Base-by-base conservation (phyloP, 1,140 invertebrate genomes). In the Megalopta genalis region DNA sequence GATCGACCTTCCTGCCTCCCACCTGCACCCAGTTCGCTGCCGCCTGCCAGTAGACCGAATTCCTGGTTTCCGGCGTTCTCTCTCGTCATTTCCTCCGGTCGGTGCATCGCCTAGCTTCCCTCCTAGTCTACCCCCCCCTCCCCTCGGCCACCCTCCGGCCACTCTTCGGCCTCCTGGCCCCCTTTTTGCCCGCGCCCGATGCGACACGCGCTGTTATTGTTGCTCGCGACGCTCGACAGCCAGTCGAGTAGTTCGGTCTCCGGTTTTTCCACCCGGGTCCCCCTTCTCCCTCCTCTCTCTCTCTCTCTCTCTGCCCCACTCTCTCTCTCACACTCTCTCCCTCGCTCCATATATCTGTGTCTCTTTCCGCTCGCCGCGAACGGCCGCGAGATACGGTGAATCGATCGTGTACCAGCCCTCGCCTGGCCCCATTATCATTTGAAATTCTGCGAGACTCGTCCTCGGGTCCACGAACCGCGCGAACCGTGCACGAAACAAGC, bases 11-110 rank as follows among this genome's bases (percentile, higher is more conserved):
- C 72, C 60, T 52, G 54, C 76, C 80, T 69, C 76, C 83, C 72
- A 77, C 77, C 68, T 70, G 73, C 72, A 14, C 66, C 84, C 67
- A 52, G 78, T 84, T 67, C 68, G 70, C 82, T 71, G 42, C 42
- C 42, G 42, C 42, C 42, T 46, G 72, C 67, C 64, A 77, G 75
- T 74, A 81, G 72, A 87, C 82, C 86, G 73, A 87, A 87, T 87
- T 87, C 62, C 86, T 83, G 82, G 54, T 87, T 87, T 83, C 85
- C 82, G 73, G 46, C 57, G 54, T 57, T 57, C 60, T 60, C 63
- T 57, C 69, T 62, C 39, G 32, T 39, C 32, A 65, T 23, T 71
- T 69, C 74, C 73, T 72, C 57, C 69, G 63, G n/a, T 66, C 62
- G 59, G 42, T 59, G 62, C 67, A 75, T 67, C 66, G 59, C 27